Base-by-base conservation (phyloP, 2,888 invertebrate species). In the Sympetrum striolatum region DNA sequence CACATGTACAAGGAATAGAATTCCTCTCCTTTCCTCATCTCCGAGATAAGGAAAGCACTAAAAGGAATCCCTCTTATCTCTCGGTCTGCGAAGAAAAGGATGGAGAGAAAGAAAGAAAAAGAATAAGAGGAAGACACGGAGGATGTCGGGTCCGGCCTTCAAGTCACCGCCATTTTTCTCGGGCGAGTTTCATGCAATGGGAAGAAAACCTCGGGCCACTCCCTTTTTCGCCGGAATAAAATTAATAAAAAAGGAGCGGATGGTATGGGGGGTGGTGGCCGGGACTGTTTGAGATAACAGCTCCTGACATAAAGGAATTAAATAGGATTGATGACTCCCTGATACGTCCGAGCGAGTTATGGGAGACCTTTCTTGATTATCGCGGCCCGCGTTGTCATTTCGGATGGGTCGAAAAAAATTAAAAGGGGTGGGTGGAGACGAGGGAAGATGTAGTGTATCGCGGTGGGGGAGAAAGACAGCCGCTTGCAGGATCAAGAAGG, bases 281-380 rank as follows among this genome's bases (percentile, higher is more conserved):
- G 60, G 31, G 22, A 22, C 58, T 53, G 25, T 82, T 48, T 86
- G 86, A 86, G 86, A 86, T 86, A 86, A 86, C 86, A 86, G 86
- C 86, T 64, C 64, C 86, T 86, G 86, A 86, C 86, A 86, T 86
- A 86, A 86, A 86, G 86, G 86, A 86, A 86, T 86, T 86, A 86
- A 86, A 86, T 86, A 86, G 86, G 86, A 86, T 86, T 86, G 86
- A 86, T 86, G 64, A 86, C 86, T 86, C 86, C 64, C 35, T 86
- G 86, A 86, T 86, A 86, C 22, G 86, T 86, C 86, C 22, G 86
- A 86, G 60, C 86, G 86, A 86, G 86, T 86, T 86, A 86, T 86
- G 86, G 22, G 86, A 64, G 86, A 64, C 60, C 86, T 64, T 60
- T 64, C 39, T 44, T 35, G 60, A 60, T 86, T 60, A 60, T 37